phyloP scores from a whole-genome alignment of 2,888 invertebrate species.

The Scaptomyza tumidula region DNA sequence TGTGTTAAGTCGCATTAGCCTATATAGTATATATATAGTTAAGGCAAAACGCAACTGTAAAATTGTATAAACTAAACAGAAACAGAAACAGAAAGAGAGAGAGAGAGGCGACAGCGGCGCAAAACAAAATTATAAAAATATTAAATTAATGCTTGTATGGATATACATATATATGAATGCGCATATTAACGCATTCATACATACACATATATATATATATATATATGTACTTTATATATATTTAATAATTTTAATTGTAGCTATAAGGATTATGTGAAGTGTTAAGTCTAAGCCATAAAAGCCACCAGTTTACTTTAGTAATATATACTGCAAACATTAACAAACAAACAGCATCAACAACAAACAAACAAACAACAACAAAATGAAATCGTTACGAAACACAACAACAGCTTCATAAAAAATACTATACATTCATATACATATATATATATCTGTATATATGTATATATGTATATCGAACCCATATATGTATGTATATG shows the following conservation, averaged over 20 bases:
- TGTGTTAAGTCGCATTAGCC: conserved; percentile 30
- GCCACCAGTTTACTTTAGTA: conserved; percentile 76
- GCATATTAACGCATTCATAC: background rate
- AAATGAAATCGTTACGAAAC: conserved; percentile 16
- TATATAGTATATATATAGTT: too few relatives aligned
- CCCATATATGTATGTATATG: too few relatives aligned
- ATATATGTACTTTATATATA: conserved; percentile 15
- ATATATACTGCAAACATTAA: conserved; percentile 49
- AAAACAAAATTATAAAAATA: conserved; percentile 26
- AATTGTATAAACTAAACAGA: conserved; percentile 44
- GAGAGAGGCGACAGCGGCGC: conserved; percentile 18
- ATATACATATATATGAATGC: conserved; percentile 14
- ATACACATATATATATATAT: conserved; percentile 17
- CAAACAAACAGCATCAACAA: background rate
- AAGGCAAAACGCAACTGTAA: conserved; percentile 44
- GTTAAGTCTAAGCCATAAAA: conserved; percentile 73
- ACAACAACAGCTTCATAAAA: conserved; percentile 16
- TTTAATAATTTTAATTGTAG: conserved; percentile 37
- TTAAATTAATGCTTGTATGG: conserved; percentile 35
- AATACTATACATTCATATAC: background rate
- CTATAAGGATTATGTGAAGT: conserved; percentile 60
- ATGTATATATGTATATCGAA: background rate
- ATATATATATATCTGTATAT: too few relatives aligned
- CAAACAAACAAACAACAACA: conserved; percentile 21
- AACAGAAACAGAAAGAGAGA: background rate